phyloP scores from a whole-genome alignment of 2,888 invertebrate species.

The Herminia tarsipennalis region DNA sequence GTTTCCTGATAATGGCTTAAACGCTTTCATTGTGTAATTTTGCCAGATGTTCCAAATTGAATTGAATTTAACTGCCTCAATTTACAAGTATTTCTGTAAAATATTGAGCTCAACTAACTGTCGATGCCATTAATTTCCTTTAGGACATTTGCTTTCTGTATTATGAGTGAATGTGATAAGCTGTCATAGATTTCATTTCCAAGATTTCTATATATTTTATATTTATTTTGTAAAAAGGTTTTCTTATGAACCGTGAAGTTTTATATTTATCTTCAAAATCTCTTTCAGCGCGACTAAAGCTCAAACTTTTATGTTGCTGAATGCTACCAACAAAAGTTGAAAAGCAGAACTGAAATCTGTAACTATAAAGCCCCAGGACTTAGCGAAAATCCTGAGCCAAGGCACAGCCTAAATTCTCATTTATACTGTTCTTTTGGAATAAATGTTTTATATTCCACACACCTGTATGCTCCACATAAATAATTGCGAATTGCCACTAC shows the following conservation, averaged over 20 bases:
- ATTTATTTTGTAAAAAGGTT: no score
- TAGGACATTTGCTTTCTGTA: conserved; percentile 9
- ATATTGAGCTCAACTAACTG: conserved; percentile 3
- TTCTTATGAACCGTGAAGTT: no score
- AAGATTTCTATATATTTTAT: no score
- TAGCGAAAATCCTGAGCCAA: conserved; percentile 37
- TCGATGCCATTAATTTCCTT: conserved; percentile 6
- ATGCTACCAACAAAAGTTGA: no score
- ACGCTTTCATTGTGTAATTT: conserved; percentile 9
- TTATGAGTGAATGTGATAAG: conserved; percentile 5
- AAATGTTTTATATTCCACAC: conserved; percentile 46
- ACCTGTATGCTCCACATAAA: conserved; percentile 48
- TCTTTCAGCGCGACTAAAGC: no score
- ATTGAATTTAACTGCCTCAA: conserved; percentile 7
- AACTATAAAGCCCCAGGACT: conserved; percentile 23
- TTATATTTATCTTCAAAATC: no score
- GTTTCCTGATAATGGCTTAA: conserved; percentile 4
- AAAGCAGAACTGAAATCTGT: conserved; percentile 21
- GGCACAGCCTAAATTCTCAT: conserved; percentile 41
- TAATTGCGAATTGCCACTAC: conserved; percentile 40
- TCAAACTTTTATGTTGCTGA: no score
- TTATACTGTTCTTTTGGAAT: conserved; percentile 34
- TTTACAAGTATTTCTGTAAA: conserved; percentile 4
- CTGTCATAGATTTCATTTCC: background rate
- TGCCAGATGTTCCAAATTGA: conserved; percentile 7